Evolutionary conservation across 2,888 invertebrate species (phyloP).

Genomic region (Electrophaes corylata): DNA sequence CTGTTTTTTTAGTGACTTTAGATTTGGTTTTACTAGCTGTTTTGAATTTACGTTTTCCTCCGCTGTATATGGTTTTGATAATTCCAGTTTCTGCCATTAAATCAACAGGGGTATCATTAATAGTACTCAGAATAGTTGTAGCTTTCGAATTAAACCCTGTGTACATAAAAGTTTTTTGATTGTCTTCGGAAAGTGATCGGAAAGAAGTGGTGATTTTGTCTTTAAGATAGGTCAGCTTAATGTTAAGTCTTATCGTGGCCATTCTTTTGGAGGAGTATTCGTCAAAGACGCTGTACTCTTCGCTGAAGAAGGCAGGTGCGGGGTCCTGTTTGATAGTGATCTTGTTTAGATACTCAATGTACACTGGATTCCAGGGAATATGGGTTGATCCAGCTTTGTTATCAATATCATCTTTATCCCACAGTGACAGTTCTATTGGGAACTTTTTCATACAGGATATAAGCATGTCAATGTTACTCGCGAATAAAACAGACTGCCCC

Average conservation of each 20-base stretch:
- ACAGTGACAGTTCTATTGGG: constrained; percentile 63
- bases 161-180: constrained; percentile 34
- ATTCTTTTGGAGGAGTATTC: constrained; percentile 60
- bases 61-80: constrained; percentile 52
- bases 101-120: constrained; percentile 24
- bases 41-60: constrained; percentile 39
- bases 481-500: constrained; percentile 54
- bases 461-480: constrained; percentile 48
- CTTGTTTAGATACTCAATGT: constrained; percentile 56
- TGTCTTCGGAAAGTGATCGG: constrained; percentile 36
- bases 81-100: constrained; percentile 41
- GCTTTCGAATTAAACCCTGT: constrained; percentile 35
- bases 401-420: constrained; percentile 47
- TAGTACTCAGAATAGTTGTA: constrained; percentile 28
- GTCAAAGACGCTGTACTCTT: constrained; percentile 58
- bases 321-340: constrained; percentile 37
- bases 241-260: constrained; percentile 56
- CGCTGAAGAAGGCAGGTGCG: constrained; percentile 45
- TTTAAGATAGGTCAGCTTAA: constrained; percentile 57
- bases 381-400: constrained; percentile 55
- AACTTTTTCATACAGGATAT: constrained; percentile 58
- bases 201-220: constrained; percentile 44
- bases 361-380: constrained; percentile 61
- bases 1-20: constrained; percentile 21
- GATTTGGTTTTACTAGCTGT: constrained; percentile 20